phyloP scores from a whole-genome alignment of 2,888 invertebrate species.

The Stenodera caucasica region DNA sequence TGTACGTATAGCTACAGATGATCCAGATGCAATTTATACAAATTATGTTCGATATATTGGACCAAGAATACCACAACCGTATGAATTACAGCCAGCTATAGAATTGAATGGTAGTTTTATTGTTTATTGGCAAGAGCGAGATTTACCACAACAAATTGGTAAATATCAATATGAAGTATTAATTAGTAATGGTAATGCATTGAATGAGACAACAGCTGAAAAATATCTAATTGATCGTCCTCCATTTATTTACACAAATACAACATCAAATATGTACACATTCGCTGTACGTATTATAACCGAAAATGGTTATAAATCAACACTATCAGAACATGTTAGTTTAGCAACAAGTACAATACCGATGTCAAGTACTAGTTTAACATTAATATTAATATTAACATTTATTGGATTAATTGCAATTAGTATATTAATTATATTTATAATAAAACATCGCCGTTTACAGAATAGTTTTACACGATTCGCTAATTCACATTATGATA shows the following conservation, averaged over 20 bases:
- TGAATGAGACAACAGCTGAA: constrained; percentile 58
- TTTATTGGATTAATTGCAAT: constrained; percentile 58
- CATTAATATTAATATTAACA: constrained; percentile 56
- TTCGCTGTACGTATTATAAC: constrained; percentile 68
- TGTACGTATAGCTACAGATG: constrained; percentile 58
- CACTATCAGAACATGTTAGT: constrained; percentile 63
- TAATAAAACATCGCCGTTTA: constrained; percentile 70
- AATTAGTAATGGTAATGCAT: constrained; percentile 60
- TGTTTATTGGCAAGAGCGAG: constrained; percentile 66
- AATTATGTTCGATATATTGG: constrained; percentile 59
- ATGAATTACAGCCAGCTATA: constrained; percentile 63
- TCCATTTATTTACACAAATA: constrained; percentile 60
- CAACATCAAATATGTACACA: constrained; percentile 60
- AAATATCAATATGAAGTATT: constrained; percentile 66
- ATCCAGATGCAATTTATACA: constrained; percentile 55
- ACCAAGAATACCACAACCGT: constrained; percentile 64
- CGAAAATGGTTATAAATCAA: constrained; percentile 64
- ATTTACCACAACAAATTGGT: constrained; percentile 45
- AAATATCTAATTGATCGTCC: constrained; percentile 59
- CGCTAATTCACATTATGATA: constrained; percentile 83
- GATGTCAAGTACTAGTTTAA: constrained; percentile 57
- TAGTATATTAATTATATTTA: constrained; percentile 63
- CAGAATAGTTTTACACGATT: constrained; percentile 79
- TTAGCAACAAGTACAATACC: constrained; percentile 32
- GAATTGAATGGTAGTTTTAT: constrained; percentile 65